A percentile compares a stretch with the other conserved stretches of the same genome.
Conservation (phyloP, 2,888 invertebrate species). For the Gymnocheta viridis region DNA sequence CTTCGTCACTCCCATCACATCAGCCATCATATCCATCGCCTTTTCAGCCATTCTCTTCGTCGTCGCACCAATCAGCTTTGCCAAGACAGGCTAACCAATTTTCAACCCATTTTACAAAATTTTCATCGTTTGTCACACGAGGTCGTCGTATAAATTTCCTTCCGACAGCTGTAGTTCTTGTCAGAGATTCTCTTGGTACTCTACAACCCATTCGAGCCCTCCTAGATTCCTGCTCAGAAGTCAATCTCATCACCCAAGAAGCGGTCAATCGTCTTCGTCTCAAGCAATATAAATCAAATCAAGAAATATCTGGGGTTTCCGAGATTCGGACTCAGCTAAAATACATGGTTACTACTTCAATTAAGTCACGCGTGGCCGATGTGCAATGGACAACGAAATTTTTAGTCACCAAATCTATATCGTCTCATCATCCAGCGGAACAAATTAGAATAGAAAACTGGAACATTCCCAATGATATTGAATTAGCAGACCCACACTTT, state of each 20-base stretch:
- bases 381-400: background rate
- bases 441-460: background rate
- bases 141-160: slow-evolving; percentile 5
- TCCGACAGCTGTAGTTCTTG: slow-evolving; percentile 15
- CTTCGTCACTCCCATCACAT: too few relatives aligned
- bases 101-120: slow-evolving; percentile 2
- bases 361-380: background rate
- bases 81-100: background rate
- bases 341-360: background rate
- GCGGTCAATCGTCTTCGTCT: slow-evolving; percentile 4
- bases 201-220: slow-evolving; percentile 43
- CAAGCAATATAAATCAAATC: background rate
- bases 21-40: background rate
- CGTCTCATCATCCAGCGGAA: background rate
- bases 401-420: background rate
- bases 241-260: slow-evolving; percentile 34
- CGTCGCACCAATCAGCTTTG: background rate
- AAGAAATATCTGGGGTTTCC: slow-evolving; percentile 17
- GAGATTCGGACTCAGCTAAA: slow-evolving; percentile 15
- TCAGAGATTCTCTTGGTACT: slow-evolving; percentile 18
- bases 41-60: slow-evolving; percentile 7
- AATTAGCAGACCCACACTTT: slow-evolving; percentile 17
- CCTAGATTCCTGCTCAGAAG: slow-evolving; percentile 42
- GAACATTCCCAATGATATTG: background rate
- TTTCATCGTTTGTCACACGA: slow-evolving; percentile 3